Evolutionary conservation across 2,113 vertebrate species (phyloP), one percentile per base, ranked within the genome.

Genomic region (Penelope pileata): DNA sequence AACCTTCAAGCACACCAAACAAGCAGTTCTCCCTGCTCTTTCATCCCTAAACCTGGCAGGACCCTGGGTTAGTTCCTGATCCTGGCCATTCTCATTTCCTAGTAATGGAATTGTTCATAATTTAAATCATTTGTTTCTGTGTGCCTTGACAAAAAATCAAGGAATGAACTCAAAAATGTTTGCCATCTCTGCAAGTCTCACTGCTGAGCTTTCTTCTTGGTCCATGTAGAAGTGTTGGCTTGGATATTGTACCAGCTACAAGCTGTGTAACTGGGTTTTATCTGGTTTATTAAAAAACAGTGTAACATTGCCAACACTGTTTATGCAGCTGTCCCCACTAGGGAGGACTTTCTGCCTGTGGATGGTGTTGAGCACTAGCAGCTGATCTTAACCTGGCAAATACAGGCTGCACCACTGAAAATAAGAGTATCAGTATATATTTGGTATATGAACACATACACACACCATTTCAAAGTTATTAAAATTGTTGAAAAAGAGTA

Each of bases 91-190:
- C 21, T 81, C 16, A 17, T 60, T 82, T 40, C 24, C 32, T 67
- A 36, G 10, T 40, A 15, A 42, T 59, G 34, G 40, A 84, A 47
- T 43, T 75, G 43, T 8, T 89, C 12, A 12, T n/a, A 56, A 22
- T 48, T 78, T 40, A 72, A 42, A 32, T 36, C 0, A 0, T 54
- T 67, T 81, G 15, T 82, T 86, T 92, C 29, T 1, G 0, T 9
- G 12, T 38, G 34, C 22, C 27, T 69, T 85, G 53, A 43, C 16
- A 73, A 56, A 77, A 36, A 48, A 43, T 29, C 32, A 32, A 81
- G 42, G 29, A 82, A 38, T 38, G 87, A 82, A 60, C n/a, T 64
- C 9, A 76, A 40, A 69, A 68, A 51, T 16, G 3, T 48, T 64
- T 83, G 24, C 12, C 13, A 2, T 50, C 27, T 83, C 40, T 83